A percentile compares a stretch with the other conserved stretches of the same genome.
phyloP scores from a whole-genome alignment of 2,888 invertebrate species.

The Leptopterna dolabrata region DNA sequence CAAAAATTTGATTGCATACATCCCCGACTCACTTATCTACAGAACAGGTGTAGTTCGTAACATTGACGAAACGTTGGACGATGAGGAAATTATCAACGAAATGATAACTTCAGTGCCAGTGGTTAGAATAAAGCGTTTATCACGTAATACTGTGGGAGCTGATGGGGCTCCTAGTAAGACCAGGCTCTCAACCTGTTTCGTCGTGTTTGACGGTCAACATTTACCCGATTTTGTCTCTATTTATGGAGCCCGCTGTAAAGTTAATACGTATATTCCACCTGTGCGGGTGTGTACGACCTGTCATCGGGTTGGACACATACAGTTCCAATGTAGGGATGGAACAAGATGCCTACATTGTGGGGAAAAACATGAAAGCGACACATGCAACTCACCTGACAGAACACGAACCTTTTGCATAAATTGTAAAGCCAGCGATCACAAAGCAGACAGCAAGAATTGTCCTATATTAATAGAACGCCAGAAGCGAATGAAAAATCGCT shows the following conservation, averaged over 20 bases:
- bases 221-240: not conserved
- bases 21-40: too few relatives aligned
- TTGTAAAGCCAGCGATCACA: not conserved
- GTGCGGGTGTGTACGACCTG: not conserved
- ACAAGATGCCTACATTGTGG: not conserved
- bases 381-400: not conserved
- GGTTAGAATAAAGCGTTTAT: not conserved
- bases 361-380: not conserved
- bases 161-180: not conserved
- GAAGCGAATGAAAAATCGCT: not conserved
- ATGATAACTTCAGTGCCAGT: slow-evolving; percentile 3
- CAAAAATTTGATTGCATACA: not conserved
- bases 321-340: not conserved
- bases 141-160: not conserved
- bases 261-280: not conserved
- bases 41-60: not conserved
- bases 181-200: not conserved
- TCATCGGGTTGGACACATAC: not conserved
- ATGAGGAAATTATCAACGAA: slow-evolving; percentile 14
- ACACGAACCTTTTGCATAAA: not conserved
- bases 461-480: not conserved
- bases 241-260: not conserved
- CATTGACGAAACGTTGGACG: not conserved
- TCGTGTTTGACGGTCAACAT: not conserved
- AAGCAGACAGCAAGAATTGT: not conserved